Percentiles rank a stretch among this genome's conserved stretches.
Conservation (phyloP, 1,140 invertebrate genomes). For the Drosophila ercepeae region DNA sequence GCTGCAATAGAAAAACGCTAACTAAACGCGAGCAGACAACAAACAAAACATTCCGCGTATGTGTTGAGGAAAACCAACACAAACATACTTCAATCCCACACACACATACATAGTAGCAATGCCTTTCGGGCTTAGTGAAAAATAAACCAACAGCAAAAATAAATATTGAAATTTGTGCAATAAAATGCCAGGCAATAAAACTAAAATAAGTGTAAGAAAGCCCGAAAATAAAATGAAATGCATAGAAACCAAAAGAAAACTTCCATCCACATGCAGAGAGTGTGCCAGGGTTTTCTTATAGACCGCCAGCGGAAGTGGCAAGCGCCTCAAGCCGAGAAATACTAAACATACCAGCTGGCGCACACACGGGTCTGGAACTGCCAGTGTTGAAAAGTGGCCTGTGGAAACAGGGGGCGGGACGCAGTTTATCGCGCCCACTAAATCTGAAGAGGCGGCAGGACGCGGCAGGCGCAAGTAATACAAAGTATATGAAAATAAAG, state of each 20-base stretch:
- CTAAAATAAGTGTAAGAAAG: constrained; percentile 52
- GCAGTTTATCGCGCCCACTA: constrained; percentile 69
- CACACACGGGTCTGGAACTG: constrained; percentile 20
- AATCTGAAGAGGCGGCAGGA: constrained; percentile 64
- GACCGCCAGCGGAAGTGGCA: constrained; percentile 66
- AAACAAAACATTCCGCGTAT: constrained; percentile 38
- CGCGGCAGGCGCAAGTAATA: constrained; percentile 50
- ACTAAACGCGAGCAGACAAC: constrained; percentile 63
- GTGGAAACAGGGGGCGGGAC: constrained; percentile 5
- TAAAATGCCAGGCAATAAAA: constrained; percentile 74
- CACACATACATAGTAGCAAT: constrained; percentile 14
- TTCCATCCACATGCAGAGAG: constrained; percentile 21
- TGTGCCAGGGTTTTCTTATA: constrained; percentile 61
- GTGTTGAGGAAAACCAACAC: constrained; percentile 20
- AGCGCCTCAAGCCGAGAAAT: constrained; percentile 71
- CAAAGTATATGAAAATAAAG: constrained; percentile 59
- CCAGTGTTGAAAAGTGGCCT: constrained; percentile 61
- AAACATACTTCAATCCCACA: constrained; percentile 20
- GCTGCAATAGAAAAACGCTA: constrained; percentile 61
- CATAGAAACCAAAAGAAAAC: constrained; percentile 37
- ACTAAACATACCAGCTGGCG: constrained; percentile 38
- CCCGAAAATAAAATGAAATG: constrained; percentile 29
- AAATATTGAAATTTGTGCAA: constrained; percentile 80
- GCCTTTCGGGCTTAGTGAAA: constrained; percentile 55
- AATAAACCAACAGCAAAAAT: constrained; percentile 72